Percentiles rank a stretch among this genome's conserved stretches.
These are phyloP conservation scores for Hemicordylus capensis DNA, from an alignment of 2,113 vertebrate species.

Conservation along the genomic window DNA sequence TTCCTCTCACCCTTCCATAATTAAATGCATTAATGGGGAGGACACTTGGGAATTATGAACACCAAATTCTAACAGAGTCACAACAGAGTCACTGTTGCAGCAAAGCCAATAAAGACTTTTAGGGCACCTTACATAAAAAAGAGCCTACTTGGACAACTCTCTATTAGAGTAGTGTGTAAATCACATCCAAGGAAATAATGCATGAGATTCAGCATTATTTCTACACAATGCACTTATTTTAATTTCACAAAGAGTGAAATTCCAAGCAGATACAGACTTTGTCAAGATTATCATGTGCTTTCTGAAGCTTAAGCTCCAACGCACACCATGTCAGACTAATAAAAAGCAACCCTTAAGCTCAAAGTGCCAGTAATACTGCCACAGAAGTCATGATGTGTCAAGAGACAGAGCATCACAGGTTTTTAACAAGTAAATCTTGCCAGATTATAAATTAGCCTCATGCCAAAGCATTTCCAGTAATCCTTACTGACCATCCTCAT, in stretches of 20 bases:
- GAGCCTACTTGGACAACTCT: background rate
- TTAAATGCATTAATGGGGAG: background rate
- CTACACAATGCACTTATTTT: background rate
- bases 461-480: background rate
- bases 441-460: background rate
- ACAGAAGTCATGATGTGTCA: background rate
- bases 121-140: background rate
- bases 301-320: background rate
- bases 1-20: background rate
- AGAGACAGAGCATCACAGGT: background rate
- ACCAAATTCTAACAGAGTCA: background rate
- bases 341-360: background rate
- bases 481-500: fast-evolving
- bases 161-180: background rate
- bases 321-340: background rate
- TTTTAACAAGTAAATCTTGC: background rate
- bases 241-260: background rate
- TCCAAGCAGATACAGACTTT: no score
- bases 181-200: background rate
- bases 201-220: background rate
- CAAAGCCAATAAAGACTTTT: background rate
- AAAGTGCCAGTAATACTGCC: background rate
- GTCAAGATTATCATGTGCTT: background rate
- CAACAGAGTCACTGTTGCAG: background rate
- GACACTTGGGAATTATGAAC: background rate